A percentile compares a stretch with the other conserved stretches of the same genome.
phyloP scores from a whole-genome alignment of 2,113 vertebrate species.

The Xyrauchen texanus region DNA sequence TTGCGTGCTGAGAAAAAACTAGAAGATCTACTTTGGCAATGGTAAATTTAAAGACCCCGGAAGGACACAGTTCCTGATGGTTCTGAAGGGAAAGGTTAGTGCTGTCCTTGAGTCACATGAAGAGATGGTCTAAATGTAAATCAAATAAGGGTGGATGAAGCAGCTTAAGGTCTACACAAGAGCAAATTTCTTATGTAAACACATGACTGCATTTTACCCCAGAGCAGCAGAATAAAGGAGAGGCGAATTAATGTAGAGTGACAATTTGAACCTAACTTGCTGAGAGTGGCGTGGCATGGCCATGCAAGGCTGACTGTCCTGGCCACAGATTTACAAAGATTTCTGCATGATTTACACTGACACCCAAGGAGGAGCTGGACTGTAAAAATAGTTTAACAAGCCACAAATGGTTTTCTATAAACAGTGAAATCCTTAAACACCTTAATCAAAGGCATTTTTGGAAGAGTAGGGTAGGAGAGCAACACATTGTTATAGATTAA shows the following conservation, averaged over 20 bases:
- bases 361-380: conserved; percentile 16
- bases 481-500: neutral
- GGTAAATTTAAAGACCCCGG: too few relatives aligned
- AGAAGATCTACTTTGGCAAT: too few relatives aligned
- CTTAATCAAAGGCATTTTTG: neutral
- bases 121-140: conserved; percentile 18
- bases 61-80: too few relatives aligned
- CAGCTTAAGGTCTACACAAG: conserved; percentile 18
- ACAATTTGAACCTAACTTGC: conserved; percentile 60
- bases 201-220: conserved; percentile 59
- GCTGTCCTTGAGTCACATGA: conserved; percentile 30
- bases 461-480: neutral
- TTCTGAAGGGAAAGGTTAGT: too few relatives aligned
- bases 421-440: neutral
- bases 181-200: conserved; percentile 65
- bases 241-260: conserved; percentile 64
- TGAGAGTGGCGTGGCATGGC: conserved; percentile 49
- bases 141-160: conserved; percentile 30
- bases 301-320: conserved; percentile 37
- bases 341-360: conserved; percentile 40
- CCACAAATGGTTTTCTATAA: neutral
- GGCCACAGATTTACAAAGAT: conserved; percentile 43
- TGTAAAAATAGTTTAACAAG: neutral
- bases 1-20: too few relatives aligned
- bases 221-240: conserved; percentile 58